Evolutionary conservation across 2,113 vertebrate species (phyloP).

Genomic region (Chrysemys picta): DNA sequence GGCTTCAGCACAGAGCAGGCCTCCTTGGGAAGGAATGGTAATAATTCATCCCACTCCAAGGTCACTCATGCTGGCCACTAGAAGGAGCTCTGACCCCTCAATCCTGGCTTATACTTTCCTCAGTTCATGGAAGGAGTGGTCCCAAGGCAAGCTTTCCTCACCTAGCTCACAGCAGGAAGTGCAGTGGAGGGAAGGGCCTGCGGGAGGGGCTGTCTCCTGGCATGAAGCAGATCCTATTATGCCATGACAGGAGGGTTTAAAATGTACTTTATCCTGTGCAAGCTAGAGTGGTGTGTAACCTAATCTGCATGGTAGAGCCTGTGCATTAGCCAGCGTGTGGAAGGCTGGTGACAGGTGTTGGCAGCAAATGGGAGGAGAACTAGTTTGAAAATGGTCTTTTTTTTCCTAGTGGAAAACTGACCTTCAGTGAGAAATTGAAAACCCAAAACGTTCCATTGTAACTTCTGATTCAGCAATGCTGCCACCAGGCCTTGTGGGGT

Average conservation of each 20-base stretch:
- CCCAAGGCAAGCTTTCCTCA: neutral
- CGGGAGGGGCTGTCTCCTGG: neutral
- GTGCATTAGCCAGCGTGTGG: neutral
- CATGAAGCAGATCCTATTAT: neutral
- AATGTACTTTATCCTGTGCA: neutral
- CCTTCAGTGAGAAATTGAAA: neutral
- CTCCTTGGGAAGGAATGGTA: neutral
- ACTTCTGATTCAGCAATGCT: neutral
- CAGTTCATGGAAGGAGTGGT: neutral
- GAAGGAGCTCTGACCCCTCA: neutral
- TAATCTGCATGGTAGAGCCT: neutral
- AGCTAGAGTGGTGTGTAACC: neutral
- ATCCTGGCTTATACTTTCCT: neutral
- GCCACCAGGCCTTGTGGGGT: neutral
- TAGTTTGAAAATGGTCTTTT: neutral
- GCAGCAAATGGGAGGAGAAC: neutral
- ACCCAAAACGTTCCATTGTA: neutral
- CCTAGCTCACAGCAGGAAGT: neutral
- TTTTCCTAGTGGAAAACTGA: neutral
- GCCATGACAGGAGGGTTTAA: neutral
- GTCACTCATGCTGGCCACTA: too few relatives aligned
- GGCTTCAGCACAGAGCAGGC: neutral
- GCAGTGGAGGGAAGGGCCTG: neutral
- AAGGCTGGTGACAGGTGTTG: neutral
- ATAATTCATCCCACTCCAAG: neutral